phyloP scores from a whole-genome alignment of 92 coral and sea anemone species.

The Paragorgia papillata region DNA sequence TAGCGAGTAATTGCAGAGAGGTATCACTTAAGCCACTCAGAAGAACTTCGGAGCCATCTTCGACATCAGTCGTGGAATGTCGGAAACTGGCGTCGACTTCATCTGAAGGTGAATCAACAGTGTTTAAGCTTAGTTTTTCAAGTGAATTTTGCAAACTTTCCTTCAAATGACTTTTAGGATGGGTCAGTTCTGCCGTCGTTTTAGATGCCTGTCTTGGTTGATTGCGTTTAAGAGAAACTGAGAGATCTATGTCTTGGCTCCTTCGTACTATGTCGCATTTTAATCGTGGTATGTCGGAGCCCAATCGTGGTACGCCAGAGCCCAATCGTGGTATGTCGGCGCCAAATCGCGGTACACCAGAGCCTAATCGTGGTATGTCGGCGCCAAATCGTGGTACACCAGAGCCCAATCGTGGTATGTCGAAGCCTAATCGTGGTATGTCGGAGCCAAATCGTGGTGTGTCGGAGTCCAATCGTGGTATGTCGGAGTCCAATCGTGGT shows the following conservation, averaged over 20 bases:
- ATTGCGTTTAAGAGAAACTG: neutral
- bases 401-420: too few relatives aligned
- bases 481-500: too few relatives aligned
- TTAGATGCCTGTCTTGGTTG: neutral
- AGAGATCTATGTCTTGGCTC: neutral
- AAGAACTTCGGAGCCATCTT: neutral
- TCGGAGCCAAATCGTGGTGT: neutral
- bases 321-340: neutral
- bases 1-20: neutral
- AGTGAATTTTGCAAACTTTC: neutral
- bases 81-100: neutral
- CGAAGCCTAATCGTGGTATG: too few relatives aligned
- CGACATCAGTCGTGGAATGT: neutral
- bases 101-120: neutral
- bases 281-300: neutral
- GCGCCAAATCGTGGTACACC: neutral
- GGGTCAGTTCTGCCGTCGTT: neutral
- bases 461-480: neutral
- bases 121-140: neutral
- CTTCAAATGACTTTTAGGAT: neutral
- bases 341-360: too few relatives aligned
- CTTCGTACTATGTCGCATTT: too few relatives aligned
- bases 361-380: neutral
- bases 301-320: neutral
- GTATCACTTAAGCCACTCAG: neutral